phyloP scores from a whole-genome alignment of 2,888 invertebrate genomes.

The Opisthograptis luteolata region DNA sequence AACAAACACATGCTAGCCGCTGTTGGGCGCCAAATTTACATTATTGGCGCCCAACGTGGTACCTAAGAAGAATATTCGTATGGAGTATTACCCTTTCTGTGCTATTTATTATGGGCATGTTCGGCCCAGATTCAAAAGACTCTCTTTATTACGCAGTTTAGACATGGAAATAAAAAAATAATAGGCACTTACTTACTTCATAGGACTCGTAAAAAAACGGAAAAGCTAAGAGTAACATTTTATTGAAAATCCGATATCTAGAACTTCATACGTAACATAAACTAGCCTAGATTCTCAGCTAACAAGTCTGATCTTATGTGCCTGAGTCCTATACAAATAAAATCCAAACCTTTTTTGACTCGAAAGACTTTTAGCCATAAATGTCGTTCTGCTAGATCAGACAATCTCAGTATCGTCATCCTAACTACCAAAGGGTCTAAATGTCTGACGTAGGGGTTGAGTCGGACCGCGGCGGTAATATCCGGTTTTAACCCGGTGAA shows the following conservation, averaged over 20 bases:
- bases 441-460: neutral
- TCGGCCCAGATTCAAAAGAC: neutral
- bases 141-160: neutral
- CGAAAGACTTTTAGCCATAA: neutral
- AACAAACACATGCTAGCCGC: constrained; percentile 17
- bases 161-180: neutral
- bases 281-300: no score
- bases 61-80: constrained; percentile 6
- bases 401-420: constrained; percentile 2
- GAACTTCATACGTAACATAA: no score
- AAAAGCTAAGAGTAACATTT: no score
- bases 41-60: constrained; percentile 22
- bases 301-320: neutral
- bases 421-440: neutral
- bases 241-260: no score
- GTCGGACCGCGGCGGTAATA: constrained; percentile 6
- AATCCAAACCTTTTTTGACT: constrained; percentile 1
- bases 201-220: no score
- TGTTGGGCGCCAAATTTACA: constrained; percentile 23
- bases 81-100: constrained; percentile 10
- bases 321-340: neutral
- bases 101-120: neutral
- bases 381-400: constrained; percentile 1
- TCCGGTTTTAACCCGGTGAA: constrained; percentile 11
- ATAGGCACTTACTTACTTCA: neutral